A percentile compares a stretch with the other conserved stretches of the same genome.
Conservation (phyloP, 2,797 vertebrate species). For the Ctenopoma multispine region DNA sequence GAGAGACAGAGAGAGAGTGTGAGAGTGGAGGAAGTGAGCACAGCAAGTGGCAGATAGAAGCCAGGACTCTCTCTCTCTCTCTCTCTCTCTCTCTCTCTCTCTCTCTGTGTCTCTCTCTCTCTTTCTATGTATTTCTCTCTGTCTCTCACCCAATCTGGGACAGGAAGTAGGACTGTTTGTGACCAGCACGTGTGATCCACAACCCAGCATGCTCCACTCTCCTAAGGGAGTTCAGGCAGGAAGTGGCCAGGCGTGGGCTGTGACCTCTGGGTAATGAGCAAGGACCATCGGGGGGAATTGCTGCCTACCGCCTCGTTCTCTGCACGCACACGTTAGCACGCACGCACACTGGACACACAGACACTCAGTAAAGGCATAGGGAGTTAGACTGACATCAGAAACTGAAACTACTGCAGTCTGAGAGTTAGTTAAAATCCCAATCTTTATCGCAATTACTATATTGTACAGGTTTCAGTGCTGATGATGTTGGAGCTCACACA, state of each 20-base stretch:
- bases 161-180: slow-evolving; percentile 81
- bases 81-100: slow-evolving; percentile 46
- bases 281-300: slow-evolving; percentile 59
- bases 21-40: slow-evolving; percentile 79
- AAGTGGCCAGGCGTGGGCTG: slow-evolving; percentile 79
- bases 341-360: slow-evolving; percentile 6
- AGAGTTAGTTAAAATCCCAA: slow-evolving; percentile 2
- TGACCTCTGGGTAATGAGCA: slow-evolving; percentile 83
- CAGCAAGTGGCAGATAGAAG: slow-evolving; percentile 75
- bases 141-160: slow-evolving; percentile 56
- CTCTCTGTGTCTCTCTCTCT: slow-evolving; percentile 26
- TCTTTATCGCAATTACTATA: no score
- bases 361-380: slow-evolving; percentile 4
- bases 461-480: not conserved
- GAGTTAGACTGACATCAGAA: slow-evolving; percentile 12
- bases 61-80: slow-evolving; percentile 64
- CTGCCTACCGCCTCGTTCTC: slow-evolving; percentile 62
- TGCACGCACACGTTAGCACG: slow-evolving; percentile 13
- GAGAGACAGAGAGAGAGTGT: slow-evolving; percentile 71
- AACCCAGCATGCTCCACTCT: slow-evolving; percentile 76
- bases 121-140: slow-evolving; percentile 17
- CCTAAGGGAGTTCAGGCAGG: slow-evolving; percentile 78
- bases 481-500: not conserved
- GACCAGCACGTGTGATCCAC: slow-evolving; percentile 78
- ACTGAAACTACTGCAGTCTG: slow-evolving; percentile 19